Evolutionary conservation across 2,113 vertebrate genomes (phyloP).

Genomic region (Lipophrys pholis): DNA sequence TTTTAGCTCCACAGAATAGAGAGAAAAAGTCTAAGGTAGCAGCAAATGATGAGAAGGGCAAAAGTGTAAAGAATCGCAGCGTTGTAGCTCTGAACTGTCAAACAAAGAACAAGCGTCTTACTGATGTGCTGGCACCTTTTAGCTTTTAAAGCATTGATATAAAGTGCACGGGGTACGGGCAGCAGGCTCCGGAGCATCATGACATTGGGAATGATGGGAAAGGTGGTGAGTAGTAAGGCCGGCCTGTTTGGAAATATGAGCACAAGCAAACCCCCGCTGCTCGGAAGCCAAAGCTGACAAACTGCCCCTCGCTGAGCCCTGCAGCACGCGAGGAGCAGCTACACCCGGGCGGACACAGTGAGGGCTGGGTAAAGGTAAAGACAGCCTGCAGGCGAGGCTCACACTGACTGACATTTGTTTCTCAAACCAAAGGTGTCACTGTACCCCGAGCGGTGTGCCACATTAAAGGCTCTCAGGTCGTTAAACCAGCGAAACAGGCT

Average conservation of each 20-base stretch:
- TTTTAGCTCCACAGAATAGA: constrained; percentile 14
- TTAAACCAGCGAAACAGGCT: neutral
- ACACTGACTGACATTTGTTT: neutral
- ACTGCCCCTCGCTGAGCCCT: constrained; percentile 13
- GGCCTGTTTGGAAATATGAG: constrained; percentile 23
- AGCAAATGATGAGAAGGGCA: constrained; percentile 40
- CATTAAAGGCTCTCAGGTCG: neutral
- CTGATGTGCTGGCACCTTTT: neutral
- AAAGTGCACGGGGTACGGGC: neutral
- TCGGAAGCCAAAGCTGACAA: constrained; percentile 24
- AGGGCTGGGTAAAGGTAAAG: neutral
- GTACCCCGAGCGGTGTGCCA: neutral
- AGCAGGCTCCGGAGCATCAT: constrained; percentile 31
- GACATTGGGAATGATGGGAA: constrained; percentile 21
- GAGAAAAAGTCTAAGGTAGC: neutral
- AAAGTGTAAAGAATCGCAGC: neutral
- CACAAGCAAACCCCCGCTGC: constrained; percentile 23
- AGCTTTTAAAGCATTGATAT: neutral
- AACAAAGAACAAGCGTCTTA: neutral
- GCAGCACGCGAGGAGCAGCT: constrained; percentile 1
- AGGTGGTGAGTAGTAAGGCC: neutral
- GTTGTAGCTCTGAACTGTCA: too few relatives aligned
- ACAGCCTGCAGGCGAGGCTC: constrained; percentile 2
- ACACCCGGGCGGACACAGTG: neutral
- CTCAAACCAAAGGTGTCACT: neutral